phyloP scores from a whole-genome alignment of 2,797 vertebrate species.

The Onychomys arenicola region DNA sequence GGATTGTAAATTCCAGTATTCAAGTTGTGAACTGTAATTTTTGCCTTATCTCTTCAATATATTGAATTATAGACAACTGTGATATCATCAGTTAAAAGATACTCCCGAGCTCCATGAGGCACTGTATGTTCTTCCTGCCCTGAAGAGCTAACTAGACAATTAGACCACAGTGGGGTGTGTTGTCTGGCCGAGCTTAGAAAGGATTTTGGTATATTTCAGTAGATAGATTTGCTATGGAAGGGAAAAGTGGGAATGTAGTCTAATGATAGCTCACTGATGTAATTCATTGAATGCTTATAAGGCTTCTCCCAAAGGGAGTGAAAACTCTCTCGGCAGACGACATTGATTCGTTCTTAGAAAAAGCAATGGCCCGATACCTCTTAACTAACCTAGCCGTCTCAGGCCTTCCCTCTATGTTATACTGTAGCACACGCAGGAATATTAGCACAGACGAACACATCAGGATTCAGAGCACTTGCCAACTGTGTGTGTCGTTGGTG shows the following conservation, averaged over 20 bases:
- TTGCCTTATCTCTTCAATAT: constrained; percentile 21
- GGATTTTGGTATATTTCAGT: constrained; percentile 3
- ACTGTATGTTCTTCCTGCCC: neutral
- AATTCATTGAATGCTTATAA: neutral
- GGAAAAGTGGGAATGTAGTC: neutral
- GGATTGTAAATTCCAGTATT: constrained; percentile 17
- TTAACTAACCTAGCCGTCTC: neutral
- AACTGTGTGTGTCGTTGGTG: too few relatives aligned
- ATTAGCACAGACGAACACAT: neutral
- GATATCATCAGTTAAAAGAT: neutral
- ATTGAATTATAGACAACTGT: neutral
- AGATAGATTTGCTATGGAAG: neutral
- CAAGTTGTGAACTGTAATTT: neutral
- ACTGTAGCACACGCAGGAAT: neutral
- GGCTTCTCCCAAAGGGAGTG: neutral
- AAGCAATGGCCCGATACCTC: neutral
- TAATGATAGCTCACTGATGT: neutral
- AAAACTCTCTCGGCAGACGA: neutral
- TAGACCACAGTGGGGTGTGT: neutral
- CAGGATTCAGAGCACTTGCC: neutral
- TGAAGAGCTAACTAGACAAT: neutral
- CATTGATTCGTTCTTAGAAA: neutral
- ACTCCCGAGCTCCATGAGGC: neutral
- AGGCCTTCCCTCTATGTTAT: neutral
- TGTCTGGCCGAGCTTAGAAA: neutral